A percentile compares a stretch with the other conserved stretches of the same genome.
phyloP scores from a whole-genome alignment of 1,140 invertebrate genomes.

The Hylaeus anthracinus region DNA sequence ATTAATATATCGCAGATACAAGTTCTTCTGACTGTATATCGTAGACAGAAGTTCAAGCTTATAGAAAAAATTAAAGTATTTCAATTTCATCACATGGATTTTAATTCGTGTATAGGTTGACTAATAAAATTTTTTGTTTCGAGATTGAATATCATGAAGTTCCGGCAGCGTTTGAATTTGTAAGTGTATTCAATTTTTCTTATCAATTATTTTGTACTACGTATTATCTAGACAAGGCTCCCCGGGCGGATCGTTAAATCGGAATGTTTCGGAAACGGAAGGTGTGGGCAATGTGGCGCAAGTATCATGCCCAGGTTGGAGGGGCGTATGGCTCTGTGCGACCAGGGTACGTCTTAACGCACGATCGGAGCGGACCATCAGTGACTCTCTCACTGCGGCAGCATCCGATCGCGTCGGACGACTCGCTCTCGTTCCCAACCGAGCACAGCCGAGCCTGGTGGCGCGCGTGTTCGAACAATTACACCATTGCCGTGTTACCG shows the following conservation, averaged over 20 bases:
- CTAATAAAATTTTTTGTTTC: too few species aligned
- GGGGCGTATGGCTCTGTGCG: constrained; percentile 52
- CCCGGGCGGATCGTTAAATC: neutral
- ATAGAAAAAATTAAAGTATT: too few species aligned
- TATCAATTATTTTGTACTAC: too few species aligned
- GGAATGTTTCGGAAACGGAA: constrained; percentile 51
- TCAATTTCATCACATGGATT: too few species aligned
- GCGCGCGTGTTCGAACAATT: constrained; percentile 10
- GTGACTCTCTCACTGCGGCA: constrained; percentile 75
- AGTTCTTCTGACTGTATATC: too few species aligned
- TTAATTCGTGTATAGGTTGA: too few species aligned
- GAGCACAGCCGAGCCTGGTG: neutral
- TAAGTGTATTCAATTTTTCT: too few species aligned
- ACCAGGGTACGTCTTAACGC: constrained; percentile 69
- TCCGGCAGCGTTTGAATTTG: too few species aligned
- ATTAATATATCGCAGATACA: too few species aligned
- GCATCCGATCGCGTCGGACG: constrained; percentile 69
- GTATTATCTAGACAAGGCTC: too few species aligned
- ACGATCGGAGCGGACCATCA: constrained; percentile 71
- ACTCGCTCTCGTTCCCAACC: constrained; percentile 23
- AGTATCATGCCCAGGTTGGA: constrained; percentile 49
- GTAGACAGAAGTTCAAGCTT: too few species aligned
- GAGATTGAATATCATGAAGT: too few species aligned
- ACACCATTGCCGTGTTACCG: neutral
- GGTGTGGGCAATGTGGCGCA: constrained; percentile 48